A percentile compares a stretch with the other conserved stretches of the same genome.
These are phyloP conservation scores for Cottoperca gobio DNA, from an alignment of 2,797 vertebrate genomes.

Conservation along the genomic window DNA sequence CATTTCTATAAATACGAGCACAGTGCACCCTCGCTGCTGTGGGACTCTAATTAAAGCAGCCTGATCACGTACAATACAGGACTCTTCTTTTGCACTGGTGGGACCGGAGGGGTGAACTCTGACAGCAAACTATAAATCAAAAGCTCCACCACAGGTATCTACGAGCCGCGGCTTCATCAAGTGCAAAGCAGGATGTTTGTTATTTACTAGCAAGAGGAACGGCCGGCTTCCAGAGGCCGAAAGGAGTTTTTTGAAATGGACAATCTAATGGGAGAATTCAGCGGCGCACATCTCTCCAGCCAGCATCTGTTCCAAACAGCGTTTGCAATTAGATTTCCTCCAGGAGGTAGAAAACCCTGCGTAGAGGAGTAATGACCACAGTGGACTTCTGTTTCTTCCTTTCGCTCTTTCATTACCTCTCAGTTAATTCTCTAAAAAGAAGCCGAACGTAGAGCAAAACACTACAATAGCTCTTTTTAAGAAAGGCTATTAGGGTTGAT, in stretches of 20 bases:
- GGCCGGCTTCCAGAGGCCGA: slow-evolving; percentile 38
- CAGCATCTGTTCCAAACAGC: slow-evolving; percentile 23
- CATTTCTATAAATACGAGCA: neutral
- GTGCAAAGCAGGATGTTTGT: neutral
- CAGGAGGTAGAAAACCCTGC: neutral
- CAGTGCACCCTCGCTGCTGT: neutral
- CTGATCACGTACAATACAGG: neutral
- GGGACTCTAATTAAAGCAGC: neutral
- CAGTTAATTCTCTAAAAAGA: neutral
- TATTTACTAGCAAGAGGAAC: slow-evolving; percentile 2
- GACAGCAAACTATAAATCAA: neutral
- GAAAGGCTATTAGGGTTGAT: slow-evolving; percentile 24
- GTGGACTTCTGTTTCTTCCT: neutral
- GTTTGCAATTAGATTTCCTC: slow-evolving; percentile 21
- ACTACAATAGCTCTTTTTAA: slow-evolving; percentile 9
- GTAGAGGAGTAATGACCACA: slow-evolving; percentile 30
- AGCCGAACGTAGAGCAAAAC: slow-evolving; percentile 1
- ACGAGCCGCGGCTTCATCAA: neutral
- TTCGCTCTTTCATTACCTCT: neutral
- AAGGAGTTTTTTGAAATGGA: slow-evolving; percentile 21
- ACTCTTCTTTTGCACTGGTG: neutral
- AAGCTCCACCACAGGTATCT: neutral
- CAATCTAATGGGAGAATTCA: slow-evolving; percentile 31
- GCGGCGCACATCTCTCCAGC: slow-evolving; percentile 10
- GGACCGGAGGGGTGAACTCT: neutral